Evolutionary conservation across 1,140 invertebrate genomes (phyloP), one percentile per base, ranked within the genome.

Genomic region (Chironomus striatipennis): DNA sequence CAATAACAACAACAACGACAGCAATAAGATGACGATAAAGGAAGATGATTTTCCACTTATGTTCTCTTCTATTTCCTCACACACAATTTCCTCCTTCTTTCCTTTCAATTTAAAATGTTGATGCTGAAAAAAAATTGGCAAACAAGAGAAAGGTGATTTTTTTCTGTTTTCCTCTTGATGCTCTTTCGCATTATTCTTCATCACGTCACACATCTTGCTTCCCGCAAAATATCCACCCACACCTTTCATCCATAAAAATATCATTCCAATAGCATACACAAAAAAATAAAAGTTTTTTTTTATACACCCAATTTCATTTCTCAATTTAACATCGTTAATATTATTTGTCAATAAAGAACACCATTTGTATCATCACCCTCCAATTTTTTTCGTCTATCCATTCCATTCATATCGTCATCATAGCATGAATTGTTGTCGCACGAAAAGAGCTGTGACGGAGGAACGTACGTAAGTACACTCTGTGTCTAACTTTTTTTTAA

Each of bases 311-410:
- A 70, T 70, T 70, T 70, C 65, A 70, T 70, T 70, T 70, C 47
- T 70, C 65, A 18, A 70, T 70, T 70, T 70, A 70, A 70, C 65
- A 70, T 70, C 65, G 65, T 70, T 70, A 70, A 70, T 70, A 70
- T 70, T 70, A 70, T 70, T 70, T 70, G 65, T 70, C 65, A 70
- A 70, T 70, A 70, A 70, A 67, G 18, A 57, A 10, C n/a, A 57
- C 47, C n/a, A 57, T 12, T n/a, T 57, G 12, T 47, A 9, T 57
- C 47, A n/a, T 57, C 47, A 57, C n/a, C 47, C 47, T n/a, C n/a
- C 47, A n/a, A 7, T 57, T 10, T 47, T 57, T 57, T 1, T 57
- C n/a, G n/a, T 12, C 47, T 57, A n/a, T 20, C 18, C 65, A 21
- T 18, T 20, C 47, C 65, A 70, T 20, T 18, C 65, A 70, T 70